Evolutionary conservation across 2,113 vertebrate species (phyloP).

Genomic region (Leiothrix lutea): DNA sequence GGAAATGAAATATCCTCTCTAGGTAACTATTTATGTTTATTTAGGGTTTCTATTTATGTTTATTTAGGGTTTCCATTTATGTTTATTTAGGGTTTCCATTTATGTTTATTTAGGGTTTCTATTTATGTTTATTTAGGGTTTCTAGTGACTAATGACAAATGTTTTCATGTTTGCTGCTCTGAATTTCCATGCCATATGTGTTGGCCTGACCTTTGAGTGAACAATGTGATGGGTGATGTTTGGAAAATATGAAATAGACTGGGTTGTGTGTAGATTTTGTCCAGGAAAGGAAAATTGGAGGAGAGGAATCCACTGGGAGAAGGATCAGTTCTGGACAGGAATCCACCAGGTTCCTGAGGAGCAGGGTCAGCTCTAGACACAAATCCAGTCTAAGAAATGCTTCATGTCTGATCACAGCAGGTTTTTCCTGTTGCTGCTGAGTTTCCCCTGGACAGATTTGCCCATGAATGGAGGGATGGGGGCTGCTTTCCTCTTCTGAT

Average conservation of each 20-base stretch:
- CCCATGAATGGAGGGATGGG: no score
- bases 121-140: neutral
- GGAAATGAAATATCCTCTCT: slow-evolving; percentile 6
- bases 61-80: neutral
- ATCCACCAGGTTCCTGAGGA: neutral
- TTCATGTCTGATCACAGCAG: neutral
- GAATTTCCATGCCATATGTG: neutral
- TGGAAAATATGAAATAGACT: neutral
- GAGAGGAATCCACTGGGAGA: neutral
- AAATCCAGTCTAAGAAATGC: neutral
- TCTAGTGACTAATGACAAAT: neutral
- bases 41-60: neutral
- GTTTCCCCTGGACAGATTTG: neutral
- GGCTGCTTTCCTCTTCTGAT: neutral
- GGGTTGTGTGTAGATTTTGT: neutral
- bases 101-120: neutral
- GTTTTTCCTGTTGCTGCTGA: neutral
- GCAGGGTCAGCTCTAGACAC: neutral
- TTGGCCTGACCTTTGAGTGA: neutral
- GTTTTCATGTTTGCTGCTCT: neutral
- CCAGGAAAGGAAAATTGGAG: neutral
- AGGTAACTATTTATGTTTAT: slow-evolving; percentile 4
- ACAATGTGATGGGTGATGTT: neutral
- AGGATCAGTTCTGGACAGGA: no score
- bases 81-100: neutral